Conservation (phyloP, 2,113 vertebrate species). For the Rhabdornis inornatus region DNA sequence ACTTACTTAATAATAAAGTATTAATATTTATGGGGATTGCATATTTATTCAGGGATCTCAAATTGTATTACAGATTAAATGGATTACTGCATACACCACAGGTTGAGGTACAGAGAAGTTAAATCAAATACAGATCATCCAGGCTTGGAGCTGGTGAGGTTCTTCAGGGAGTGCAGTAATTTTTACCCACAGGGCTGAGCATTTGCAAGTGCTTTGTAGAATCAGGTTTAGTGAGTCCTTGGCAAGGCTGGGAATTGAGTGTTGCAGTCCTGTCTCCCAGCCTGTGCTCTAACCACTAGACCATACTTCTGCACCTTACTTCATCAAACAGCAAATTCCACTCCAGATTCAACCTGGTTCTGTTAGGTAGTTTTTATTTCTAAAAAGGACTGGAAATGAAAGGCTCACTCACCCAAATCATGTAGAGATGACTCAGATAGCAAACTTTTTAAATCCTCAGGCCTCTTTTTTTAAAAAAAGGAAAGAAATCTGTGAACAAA, state of each 20-base stretch:
- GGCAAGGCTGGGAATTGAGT: not conserved
- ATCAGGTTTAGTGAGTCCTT: not conserved
- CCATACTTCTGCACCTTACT: not conserved
- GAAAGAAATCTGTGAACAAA: not conserved
- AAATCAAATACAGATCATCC: not conserved
- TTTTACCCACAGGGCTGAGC: not conserved
- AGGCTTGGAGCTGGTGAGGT: not conserved
- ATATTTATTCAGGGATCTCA: slow-evolving; percentile 54
- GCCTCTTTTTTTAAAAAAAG: not conserved
- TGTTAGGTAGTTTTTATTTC: not conserved
- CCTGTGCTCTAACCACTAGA: not conserved
- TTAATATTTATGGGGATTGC: slow-evolving; percentile 51
- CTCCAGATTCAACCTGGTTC: not conserved
- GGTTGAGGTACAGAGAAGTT: slow-evolving; percentile 3
- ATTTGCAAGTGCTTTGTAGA: not conserved
- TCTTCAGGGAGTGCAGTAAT: not conserved
- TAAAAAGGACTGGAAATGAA: slow-evolving; percentile 27
- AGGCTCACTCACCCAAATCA: not conserved
- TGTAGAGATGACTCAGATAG: slow-evolving; percentile 16
- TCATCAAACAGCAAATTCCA: slow-evolving; percentile 2
- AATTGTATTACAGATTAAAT: slow-evolving; percentile 32
- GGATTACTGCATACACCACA: not conserved
- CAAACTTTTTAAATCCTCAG: slow-evolving; percentile 4
- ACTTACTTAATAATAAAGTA: slow-evolving; percentile 61
- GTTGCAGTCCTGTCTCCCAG: not conserved